A percentile compares a stretch with the other conserved stretches of the same genome.
Conservation (phyloP, 2,888 invertebrate genomes). For the Coleophora deauratella region DNA sequence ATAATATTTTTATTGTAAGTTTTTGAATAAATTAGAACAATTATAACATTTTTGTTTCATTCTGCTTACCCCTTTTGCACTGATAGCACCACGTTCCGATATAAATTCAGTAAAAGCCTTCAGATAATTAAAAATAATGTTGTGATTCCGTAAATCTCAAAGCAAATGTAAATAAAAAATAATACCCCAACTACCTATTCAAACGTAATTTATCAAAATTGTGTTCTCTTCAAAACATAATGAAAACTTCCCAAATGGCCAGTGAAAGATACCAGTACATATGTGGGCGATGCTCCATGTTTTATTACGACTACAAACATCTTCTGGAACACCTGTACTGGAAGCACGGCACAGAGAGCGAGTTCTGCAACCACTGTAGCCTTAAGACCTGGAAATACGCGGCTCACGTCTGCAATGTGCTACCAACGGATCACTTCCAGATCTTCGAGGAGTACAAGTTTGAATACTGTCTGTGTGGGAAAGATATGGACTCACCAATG, state of each 20-base stretch:
- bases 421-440: slow-evolving; percentile 36
- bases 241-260: slow-evolving; percentile 25
- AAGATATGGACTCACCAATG: slow-evolving; percentile 36
- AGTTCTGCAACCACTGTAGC: slow-evolving; percentile 33
- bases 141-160: too few species aligned
- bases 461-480: slow-evolving; percentile 43
- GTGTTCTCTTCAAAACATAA: slow-evolving; percentile 11
- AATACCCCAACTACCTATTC: too few species aligned
- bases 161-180: too few species aligned
- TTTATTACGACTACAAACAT: slow-evolving; percentile 38
- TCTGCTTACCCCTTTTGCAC: too few species aligned
- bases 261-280: slow-evolving; percentile 24
- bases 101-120: too few species aligned
- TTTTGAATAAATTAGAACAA: too few species aligned
- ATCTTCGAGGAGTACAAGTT: slow-evolving; percentile 17
- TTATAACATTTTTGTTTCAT: too few species aligned
- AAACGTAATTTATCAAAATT: too few species aligned
- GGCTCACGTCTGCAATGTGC: slow-evolving; percentile 39
- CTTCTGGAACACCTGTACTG: slow-evolving; percentile 51
- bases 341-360: slow-evolving; percentile 52
- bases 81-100: too few species aligned
- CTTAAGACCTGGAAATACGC: slow-evolving; percentile 44
- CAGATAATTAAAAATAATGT: too few species aligned
- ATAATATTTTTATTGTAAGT: too few species aligned
- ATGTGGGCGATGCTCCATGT: slow-evolving; percentile 39